Conservation (phyloP, 2,797 vertebrate genomes). For the Kryptolebias ocellatus region DNA sequence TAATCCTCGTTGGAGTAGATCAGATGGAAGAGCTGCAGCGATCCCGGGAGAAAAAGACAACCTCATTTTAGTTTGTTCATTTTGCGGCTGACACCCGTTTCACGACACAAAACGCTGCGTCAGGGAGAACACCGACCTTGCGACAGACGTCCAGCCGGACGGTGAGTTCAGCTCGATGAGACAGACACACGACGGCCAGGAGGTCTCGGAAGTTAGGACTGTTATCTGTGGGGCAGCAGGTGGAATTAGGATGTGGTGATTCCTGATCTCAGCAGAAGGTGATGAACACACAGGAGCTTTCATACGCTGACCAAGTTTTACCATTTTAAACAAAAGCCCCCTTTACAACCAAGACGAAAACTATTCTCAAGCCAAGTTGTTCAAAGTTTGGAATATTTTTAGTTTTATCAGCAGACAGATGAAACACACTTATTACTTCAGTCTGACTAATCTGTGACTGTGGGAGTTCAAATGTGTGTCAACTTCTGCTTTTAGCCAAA, state of each 20-base stretch:
- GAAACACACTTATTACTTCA: no score
- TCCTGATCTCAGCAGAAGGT: not conserved
- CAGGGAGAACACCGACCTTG: slow-evolving; percentile 82
- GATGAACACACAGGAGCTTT: no score
- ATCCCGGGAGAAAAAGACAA: slow-evolving; percentile 20
- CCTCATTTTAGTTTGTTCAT: not conserved
- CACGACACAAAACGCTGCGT: no score
- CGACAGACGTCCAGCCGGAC: slow-evolving; percentile 94
- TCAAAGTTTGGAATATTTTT: no score
- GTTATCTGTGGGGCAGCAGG: slow-evolving; percentile 73
- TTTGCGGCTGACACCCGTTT: slow-evolving; percentile 1
- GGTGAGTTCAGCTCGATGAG: slow-evolving; percentile 89
- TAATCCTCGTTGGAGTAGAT: slow-evolving; percentile 90
- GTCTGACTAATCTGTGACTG: not conserved
- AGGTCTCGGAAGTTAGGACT: slow-evolving; percentile 91
- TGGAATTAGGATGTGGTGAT: not conserved
- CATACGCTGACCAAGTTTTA: no score
- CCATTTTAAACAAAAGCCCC: no score
- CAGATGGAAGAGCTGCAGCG: slow-evolving; percentile 90
- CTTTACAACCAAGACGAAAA: no score
- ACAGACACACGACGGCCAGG: slow-evolving; percentile 91
- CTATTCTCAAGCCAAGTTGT: no score
- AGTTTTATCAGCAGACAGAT: no score
- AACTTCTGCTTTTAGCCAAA: slow-evolving; percentile 7
- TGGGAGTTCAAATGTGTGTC: not conserved